Percentiles rank a stretch among this genome's conserved stretches.
phyloP scores from a whole-genome alignment of 1,140 invertebrate species.

The Apis dorsata region DNA sequence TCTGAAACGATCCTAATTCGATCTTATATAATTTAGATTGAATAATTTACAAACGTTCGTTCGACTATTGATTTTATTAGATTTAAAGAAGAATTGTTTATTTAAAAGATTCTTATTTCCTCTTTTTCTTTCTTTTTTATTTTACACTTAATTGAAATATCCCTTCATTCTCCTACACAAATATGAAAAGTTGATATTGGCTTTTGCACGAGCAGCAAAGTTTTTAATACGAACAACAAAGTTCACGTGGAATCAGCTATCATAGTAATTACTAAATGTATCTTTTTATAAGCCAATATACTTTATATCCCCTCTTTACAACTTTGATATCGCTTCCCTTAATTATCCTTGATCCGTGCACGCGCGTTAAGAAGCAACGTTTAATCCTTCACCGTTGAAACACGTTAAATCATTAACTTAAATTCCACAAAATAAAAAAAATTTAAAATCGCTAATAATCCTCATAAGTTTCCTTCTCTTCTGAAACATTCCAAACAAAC shows the following conservation, averaged over 20 bases:
- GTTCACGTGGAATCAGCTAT: background rate
- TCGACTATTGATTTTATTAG: background rate
- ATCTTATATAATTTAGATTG: background rate
- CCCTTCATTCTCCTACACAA: background rate
- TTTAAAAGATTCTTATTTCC: background rate
- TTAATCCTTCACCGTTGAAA: no score
- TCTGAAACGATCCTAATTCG: background rate
- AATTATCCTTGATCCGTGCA: background rate
- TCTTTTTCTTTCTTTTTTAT: no score
- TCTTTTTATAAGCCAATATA: background rate
- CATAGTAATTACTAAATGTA: background rate
- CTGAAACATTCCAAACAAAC: no score
- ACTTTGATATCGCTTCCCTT: background rate
- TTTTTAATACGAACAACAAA: background rate
- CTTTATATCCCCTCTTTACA: background rate
- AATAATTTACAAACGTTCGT: background rate
- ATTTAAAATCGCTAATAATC: no score
- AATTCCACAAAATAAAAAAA: no score
- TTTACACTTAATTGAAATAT: background rate
- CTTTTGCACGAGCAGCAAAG: background rate
- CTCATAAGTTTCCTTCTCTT: no score
- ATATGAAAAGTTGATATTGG: background rate
- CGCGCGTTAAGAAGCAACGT: no score
- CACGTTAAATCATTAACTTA: no score
- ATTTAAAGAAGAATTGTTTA: no score